A percentile compares a stretch with the other conserved stretches of the same genome.
Evolutionary conservation across 1,140 invertebrate genomes (phyloP).

Genomic region (Drosophila orosa): DNA sequence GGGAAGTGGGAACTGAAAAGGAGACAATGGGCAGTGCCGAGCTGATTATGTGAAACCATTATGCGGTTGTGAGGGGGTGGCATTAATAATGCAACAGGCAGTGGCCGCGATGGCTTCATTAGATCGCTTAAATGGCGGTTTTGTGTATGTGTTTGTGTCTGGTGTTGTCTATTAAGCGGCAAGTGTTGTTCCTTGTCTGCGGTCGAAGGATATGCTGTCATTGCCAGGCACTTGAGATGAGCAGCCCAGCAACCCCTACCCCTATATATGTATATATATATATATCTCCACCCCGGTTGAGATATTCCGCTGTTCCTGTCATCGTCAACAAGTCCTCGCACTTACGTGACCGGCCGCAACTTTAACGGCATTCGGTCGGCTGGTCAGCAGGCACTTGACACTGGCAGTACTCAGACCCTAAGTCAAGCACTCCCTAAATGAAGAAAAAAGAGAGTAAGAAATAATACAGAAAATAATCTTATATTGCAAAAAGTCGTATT

Average conservation of each 20-base stretch:
- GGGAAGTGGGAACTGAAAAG: neutral
- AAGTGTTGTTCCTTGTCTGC: slow-evolving; percentile 35
- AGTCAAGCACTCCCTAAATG: neutral
- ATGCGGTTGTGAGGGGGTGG: slow-evolving; percentile 2
- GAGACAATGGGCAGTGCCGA: neutral
- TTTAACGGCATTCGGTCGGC: slow-evolving; percentile 30
- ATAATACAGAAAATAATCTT: neutral
- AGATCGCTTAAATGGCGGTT: slow-evolving; percentile 52
- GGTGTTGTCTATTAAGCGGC: slow-evolving; percentile 50
- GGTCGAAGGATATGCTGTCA: slow-evolving; percentile 26
- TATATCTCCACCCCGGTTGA: neutral
- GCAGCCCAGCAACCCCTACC: slow-evolving; percentile 3
- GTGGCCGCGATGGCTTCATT: slow-evolving; percentile 45
- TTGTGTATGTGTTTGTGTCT: slow-evolving; percentile 20
- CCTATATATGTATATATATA: neutral
- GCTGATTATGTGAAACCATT: slow-evolving; percentile 26
- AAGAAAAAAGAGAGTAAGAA: neutral
- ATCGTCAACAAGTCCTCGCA: slow-evolving; percentile 48
- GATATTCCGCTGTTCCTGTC: slow-evolving; percentile 42
- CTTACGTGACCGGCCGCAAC: slow-evolving; percentile 46
- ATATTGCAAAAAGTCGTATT: fast-evolving
- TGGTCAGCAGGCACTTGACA: slow-evolving; percentile 34
- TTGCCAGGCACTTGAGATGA: slow-evolving; percentile 24
- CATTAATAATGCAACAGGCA: slow-evolving; percentile 51
- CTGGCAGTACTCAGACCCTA: neutral